Conservation (phyloP, 2,113 vertebrate genomes). For the Taurulus bubalis region DNA sequence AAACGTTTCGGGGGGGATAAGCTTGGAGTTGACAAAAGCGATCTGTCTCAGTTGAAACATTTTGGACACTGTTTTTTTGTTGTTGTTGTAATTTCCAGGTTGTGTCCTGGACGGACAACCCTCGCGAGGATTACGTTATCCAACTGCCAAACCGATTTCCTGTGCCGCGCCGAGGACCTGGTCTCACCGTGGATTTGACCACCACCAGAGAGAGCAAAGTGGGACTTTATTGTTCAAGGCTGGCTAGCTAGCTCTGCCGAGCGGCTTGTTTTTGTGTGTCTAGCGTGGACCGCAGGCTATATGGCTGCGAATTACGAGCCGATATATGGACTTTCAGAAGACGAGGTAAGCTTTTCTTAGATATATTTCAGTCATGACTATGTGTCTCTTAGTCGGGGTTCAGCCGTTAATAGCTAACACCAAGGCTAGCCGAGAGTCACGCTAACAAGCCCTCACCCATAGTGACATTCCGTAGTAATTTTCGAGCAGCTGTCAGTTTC, state of each 20-base stretch:
- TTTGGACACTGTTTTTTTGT: conserved; percentile 23
- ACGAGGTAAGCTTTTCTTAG: conserved; percentile 79
- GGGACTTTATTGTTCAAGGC: conserved; percentile 85
- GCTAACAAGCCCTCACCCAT: conserved; percentile 62
- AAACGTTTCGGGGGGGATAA: conserved; percentile 63
- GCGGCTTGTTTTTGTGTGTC: conserved; percentile 71
- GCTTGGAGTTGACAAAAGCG: conserved; percentile 72
- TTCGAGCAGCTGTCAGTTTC: conserved; percentile 49
- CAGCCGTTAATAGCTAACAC: conserved; percentile 24
- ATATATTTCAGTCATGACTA: neutral
- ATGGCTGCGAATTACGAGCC: conserved; percentile 86
- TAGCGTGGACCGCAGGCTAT: conserved; percentile 71
- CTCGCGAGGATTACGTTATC: conserved; percentile 40
- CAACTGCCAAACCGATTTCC: neutral
- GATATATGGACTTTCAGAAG: conserved; percentile 87
- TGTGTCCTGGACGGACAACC: conserved; percentile 31
- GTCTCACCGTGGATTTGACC: conserved; percentile 54
- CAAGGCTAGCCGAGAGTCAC: conserved; percentile 44
- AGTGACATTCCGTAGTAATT: conserved; percentile 60
- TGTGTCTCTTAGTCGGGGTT: neutral
- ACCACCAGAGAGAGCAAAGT: conserved; percentile 68
- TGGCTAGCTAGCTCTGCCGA: conserved; percentile 77
- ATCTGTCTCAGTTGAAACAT: conserved; percentile 49
- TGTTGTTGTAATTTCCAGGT: conserved; percentile 14
- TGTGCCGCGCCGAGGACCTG: conserved; percentile 42